These are phyloP conservation scores for Furcifer pardalis DNA, from an alignment of 2,797 vertebrate genomes.

Conservation along the genomic window DNA sequence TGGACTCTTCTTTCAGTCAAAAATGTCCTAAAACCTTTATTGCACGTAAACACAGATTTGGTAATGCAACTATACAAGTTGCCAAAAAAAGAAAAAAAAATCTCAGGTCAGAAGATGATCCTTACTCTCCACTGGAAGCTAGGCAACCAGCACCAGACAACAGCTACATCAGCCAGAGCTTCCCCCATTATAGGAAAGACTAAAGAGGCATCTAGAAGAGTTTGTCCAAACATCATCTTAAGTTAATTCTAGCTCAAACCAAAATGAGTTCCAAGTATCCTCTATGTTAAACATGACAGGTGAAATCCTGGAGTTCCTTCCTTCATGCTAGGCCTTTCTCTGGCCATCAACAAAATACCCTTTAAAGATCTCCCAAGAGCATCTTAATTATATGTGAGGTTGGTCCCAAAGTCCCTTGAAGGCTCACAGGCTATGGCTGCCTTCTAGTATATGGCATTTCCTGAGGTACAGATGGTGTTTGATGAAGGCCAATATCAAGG, in stretches of 20 bases:
- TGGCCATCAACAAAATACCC: background rate
- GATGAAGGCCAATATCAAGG: background rate
- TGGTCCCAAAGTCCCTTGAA: background rate
- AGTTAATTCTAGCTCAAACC: background rate
- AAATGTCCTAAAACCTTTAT: conserved; percentile 4
- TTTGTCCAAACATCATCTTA: background rate
- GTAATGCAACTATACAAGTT: background rate
- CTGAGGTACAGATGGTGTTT: conserved; percentile 1
- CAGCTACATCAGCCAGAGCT: background rate
- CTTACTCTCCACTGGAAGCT: background rate
- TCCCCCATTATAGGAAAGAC: background rate
- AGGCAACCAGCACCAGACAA: conserved; percentile 39
- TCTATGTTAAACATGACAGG: conserved; percentile 5
- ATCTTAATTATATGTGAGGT: background rate
- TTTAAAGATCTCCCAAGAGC: background rate
- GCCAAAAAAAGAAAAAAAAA: background rate
- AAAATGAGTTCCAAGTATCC: background rate
- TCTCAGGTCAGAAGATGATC: background rate
- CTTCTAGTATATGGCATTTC: background rate
- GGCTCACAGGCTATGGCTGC: background rate
- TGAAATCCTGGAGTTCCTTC: background rate
- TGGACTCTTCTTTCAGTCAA: background rate
- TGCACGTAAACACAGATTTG: conserved; percentile 11
- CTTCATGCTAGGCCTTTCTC: background rate
- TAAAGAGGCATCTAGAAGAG: background rate